These are phyloP conservation scores for Zelleria hepariella DNA, from an alignment of 2,888 invertebrate genomes.

Conservation along the genomic window DNA sequence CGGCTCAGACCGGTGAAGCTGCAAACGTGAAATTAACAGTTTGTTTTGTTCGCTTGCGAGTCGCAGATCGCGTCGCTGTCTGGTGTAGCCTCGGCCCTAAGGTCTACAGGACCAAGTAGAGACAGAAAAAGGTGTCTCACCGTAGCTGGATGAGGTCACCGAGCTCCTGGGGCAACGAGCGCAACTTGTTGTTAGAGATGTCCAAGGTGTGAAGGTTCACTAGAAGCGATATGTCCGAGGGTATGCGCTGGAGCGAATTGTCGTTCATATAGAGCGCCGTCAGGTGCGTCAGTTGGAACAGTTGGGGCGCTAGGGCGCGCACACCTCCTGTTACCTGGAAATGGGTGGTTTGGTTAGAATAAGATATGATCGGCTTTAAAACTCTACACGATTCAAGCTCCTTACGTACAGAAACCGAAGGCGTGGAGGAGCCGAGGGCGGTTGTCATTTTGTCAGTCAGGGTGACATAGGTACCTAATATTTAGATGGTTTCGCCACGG, in stretches of 20 bases:
- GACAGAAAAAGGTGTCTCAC: conserved; percentile 66
- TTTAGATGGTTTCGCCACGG: too few relatives aligned
- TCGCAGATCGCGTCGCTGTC: too few relatives aligned
- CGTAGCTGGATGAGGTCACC: conserved; percentile 96
- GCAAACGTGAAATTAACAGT: too few relatives aligned
- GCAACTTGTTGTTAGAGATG: conserved; percentile 94
- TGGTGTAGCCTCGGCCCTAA: neutral
- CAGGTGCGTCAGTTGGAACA: conserved; percentile 93
- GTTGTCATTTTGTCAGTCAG: too few relatives aligned
- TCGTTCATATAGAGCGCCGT: conserved; percentile 96
- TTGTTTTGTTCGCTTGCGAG: too few relatives aligned
- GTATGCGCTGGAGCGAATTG: conserved; percentile 92
- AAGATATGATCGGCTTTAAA: too few relatives aligned
- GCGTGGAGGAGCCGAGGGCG: too few relatives aligned
- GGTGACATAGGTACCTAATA: too few relatives aligned
- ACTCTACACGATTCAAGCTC: too few relatives aligned
- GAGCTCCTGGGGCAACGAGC: conserved; percentile 94
- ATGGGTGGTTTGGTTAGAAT: neutral
- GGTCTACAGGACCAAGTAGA: neutral
- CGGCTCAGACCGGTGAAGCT: too few relatives aligned
- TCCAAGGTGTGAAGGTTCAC: conserved; percentile 90
- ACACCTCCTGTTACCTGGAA: conserved; percentile 90
- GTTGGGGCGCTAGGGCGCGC: conserved; percentile 90
- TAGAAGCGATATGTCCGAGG: conserved; percentile 90
- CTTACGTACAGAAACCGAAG: too few relatives aligned